These are phyloP conservation scores for Eptatretus burgeri DNA, from an alignment of 2,113 vertebrate species.

Conservation along the genomic window DNA sequence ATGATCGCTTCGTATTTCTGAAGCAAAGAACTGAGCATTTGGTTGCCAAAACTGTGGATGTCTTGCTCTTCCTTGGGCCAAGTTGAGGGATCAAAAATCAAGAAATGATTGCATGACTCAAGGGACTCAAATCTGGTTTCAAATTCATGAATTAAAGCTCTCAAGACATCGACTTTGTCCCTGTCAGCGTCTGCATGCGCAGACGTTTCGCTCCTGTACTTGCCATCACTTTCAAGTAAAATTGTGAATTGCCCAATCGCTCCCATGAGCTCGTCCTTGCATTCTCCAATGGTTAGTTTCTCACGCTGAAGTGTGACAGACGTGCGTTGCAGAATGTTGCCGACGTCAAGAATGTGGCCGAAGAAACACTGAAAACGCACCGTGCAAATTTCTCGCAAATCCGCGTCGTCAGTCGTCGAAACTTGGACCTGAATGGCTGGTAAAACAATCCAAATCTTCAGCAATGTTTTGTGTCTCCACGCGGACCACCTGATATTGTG, in stretches of 20 bases:
- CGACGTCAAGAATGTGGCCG: too few relatives aligned
- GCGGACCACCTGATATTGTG: conserved; percentile 11
- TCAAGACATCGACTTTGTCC: background rate
- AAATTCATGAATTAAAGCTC: background rate
- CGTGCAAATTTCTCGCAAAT: background rate
- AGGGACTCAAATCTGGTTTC: background rate
- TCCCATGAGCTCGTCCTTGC: background rate
- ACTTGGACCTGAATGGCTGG: background rate
- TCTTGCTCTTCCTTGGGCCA: background rate
- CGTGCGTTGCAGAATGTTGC: background rate
- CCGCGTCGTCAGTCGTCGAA: background rate
- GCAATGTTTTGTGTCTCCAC: too few relatives aligned
- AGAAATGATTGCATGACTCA: background rate
- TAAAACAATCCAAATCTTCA: too few relatives aligned
- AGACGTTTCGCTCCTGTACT: background rate
- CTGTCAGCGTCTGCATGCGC: background rate
- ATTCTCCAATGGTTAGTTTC: background rate
- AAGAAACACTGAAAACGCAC: background rate
- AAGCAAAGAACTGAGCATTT: background rate
- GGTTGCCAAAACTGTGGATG: conserved; percentile 4
- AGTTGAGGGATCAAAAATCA: background rate
- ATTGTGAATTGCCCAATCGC: background rate
- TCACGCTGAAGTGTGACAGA: background rate
- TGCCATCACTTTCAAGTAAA: background rate
- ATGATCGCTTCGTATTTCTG: background rate